These are phyloP conservation scores for Anas platyrhynchos DNA, from an alignment of 2,113 vertebrate species.

Conservation along the genomic window DNA sequence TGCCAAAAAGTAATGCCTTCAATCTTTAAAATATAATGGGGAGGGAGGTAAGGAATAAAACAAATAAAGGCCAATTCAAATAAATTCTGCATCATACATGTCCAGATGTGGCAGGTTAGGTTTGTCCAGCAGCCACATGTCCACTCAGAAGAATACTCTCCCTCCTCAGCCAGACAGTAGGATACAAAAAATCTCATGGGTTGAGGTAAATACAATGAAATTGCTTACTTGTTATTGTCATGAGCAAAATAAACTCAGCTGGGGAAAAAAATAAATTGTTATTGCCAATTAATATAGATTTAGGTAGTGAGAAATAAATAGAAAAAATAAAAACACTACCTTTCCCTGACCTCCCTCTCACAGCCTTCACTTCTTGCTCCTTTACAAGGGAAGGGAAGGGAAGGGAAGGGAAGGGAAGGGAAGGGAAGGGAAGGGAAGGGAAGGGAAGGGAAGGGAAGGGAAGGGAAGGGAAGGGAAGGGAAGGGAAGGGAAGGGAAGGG, in stretches of 20 bases:
- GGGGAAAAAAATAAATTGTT: not conserved
- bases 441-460: too few relatives aligned
- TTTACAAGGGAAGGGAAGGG: too few relatives aligned
- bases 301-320: not conserved
- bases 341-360: too few relatives aligned
- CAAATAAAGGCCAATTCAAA: not conserved
- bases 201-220: not conserved
- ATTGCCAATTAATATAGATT: not conserved
- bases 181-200: not conserved
- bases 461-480: too few relatives aligned
- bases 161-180: not conserved
- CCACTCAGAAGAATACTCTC: fast-evolving
- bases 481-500: too few relatives aligned
- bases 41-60: not conserved
- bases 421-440: too few relatives aligned
- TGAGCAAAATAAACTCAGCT: not conserved
- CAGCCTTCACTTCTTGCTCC: not conserved
- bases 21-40: not conserved
- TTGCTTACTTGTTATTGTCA: not conserved
- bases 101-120: not conserved
- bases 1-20: not conserved
- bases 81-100: not conserved
- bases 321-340: not conserved
- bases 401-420: too few relatives aligned
- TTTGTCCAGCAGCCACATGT: not conserved